These are phyloP conservation scores for Tridacna crocea DNA, from an alignment of 2,888 invertebrate genomes.

Conservation along the genomic window DNA sequence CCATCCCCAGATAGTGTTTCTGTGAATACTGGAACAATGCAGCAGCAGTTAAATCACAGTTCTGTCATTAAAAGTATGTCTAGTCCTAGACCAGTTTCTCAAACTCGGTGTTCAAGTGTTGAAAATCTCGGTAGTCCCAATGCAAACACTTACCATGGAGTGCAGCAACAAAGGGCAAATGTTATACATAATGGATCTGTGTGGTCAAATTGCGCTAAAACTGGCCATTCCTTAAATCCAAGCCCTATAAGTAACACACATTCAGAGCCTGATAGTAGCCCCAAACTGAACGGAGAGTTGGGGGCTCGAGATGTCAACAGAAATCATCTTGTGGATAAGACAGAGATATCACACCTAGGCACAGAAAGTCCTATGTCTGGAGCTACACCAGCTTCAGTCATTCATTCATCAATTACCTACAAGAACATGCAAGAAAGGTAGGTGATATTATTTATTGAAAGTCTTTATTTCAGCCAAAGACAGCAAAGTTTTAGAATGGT, in stretches of 20 bases:
- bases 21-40: constrained; percentile 36
- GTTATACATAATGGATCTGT: constrained; percentile 67
- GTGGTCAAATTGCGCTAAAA: constrained; percentile 70
- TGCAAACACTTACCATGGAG: constrained; percentile 57
- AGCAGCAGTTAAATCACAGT: constrained; percentile 62
- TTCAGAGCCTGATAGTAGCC: constrained; percentile 66
- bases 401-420: constrained; percentile 73
- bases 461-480: no score
- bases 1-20: constrained; percentile 57
- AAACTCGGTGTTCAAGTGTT: constrained; percentile 63
- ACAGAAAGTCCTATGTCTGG: constrained; percentile 73
- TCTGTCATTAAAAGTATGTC: constrained; percentile 75
- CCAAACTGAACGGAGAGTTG: constrained; percentile 61
- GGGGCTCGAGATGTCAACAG: constrained; percentile 55
- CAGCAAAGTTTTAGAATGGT: no score
- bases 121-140: constrained; percentile 67
- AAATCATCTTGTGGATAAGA: constrained; percentile 58
- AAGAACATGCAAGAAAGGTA: constrained; percentile 69
- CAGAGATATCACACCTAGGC: constrained; percentile 56
- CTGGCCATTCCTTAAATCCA: constrained; percentile 61
- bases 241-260: constrained; percentile 68
- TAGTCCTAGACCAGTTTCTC: constrained; percentile 63
- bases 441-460: neutral
- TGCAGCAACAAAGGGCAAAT: constrained; percentile 59
- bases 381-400: constrained; percentile 78